phyloP scores from a whole-genome alignment of 2,113 vertebrate genomes.

The Salvelinus sp. region DNA sequence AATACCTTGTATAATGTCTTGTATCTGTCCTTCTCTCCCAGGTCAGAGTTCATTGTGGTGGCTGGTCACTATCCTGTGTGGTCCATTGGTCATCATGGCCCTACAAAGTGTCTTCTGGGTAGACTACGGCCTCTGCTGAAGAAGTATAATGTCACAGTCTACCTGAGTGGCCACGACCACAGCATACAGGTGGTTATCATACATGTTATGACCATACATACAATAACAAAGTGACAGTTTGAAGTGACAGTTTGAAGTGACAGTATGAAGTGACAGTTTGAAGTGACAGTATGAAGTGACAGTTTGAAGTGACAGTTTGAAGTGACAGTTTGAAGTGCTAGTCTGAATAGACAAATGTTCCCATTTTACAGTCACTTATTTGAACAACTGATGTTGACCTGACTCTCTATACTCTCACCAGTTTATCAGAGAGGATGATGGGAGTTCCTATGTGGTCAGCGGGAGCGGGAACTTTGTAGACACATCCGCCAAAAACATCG shows the following conservation, averaged over 20 bases:
- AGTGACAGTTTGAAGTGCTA: too few species aligned
- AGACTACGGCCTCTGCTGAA: constrained; percentile 67
- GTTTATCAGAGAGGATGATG: constrained; percentile 69
- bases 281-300: too few species aligned
- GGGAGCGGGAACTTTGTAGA: constrained; percentile 61
- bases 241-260: background rate
- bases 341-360: background rate
- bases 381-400: background rate
- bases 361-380: background rate
- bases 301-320: too few species aligned
- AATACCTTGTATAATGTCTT: too few species aligned
- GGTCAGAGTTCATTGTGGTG: constrained; percentile 69
- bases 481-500: constrained; percentile 26
- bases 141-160: constrained; percentile 62
- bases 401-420: constrained; percentile 20
- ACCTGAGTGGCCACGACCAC: constrained; percentile 71
- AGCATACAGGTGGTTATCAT: constrained; percentile 59
- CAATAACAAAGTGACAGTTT: background rate
- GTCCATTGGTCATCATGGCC: constrained; percentile 73
- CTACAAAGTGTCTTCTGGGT: constrained; percentile 62
- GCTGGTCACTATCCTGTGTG: constrained; percentile 73
- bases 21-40: constrained; percentile 19
- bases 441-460: constrained; percentile 64
- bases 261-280: too few species aligned
- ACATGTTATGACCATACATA: background rate